These are phyloP conservation scores for Rhadina sibilatrix DNA, from an alignment of 2,113 vertebrate genomes.

Conservation along the genomic window DNA sequence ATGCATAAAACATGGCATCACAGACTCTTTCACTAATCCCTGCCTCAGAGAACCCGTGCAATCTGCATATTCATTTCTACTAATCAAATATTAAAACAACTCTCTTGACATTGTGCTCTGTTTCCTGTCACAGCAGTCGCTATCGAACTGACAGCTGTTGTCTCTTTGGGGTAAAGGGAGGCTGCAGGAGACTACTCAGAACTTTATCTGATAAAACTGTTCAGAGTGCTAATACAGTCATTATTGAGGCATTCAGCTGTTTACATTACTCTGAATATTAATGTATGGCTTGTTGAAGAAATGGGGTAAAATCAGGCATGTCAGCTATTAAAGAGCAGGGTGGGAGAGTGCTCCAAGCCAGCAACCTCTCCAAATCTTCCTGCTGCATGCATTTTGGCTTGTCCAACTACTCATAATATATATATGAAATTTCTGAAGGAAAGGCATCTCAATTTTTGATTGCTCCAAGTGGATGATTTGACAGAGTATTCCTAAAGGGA, in stretches of 20 bases:
- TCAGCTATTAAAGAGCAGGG: not conserved
- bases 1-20: not conserved
- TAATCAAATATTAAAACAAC: not conserved
- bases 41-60: not conserved
- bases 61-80: not conserved
- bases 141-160: not conserved
- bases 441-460: not conserved
- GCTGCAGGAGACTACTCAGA: not conserved
- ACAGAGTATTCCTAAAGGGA: not conserved
- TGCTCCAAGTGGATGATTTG: not conserved
- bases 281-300: not conserved
- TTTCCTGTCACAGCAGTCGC: not conserved
- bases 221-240: not conserved
- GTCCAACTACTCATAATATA: not conserved
- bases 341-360: not conserved
- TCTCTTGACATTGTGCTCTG: not conserved
- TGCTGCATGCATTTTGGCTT: not conserved
- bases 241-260: not conserved
- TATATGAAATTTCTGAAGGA: not conserved
- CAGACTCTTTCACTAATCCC: not conserved
- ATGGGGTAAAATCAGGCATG: not conserved
- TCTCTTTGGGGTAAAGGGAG: not conserved
- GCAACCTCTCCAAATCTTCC: not conserved
- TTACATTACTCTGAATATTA: not conserved
- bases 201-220: not conserved